Base-by-base conservation (phyloP, 2,888 invertebrate species). In the Sipunculus nudus region DNA sequence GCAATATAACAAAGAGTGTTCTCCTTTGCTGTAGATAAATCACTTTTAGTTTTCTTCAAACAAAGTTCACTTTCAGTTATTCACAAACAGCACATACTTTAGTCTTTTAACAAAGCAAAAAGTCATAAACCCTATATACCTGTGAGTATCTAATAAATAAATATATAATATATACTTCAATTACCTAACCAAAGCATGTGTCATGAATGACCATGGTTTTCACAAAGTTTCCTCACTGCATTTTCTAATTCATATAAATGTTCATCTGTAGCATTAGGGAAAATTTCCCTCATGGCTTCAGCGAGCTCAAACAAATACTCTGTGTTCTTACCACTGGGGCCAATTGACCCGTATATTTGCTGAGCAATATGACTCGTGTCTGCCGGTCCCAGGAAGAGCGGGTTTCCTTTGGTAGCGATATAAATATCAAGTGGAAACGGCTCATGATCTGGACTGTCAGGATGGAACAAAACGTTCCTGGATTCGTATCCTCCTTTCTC, bases 401-500 rank as follows among this genome's bases (percentile, higher is more conserved):
- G 89, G 86, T 96, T 96, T 61, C 90, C 88, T 68, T 89, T 87
- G 32, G 89, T 90, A 0, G 92, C 95, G 31, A 96, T 89, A 83
- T 96, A 96, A 55, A 94, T 87, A 1, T 88, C 89, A 28, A 94
- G 86, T 50, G 87, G 83, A 80, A 93, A 90, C 19, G 91, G 89
- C 10, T 53, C 21, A 21, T 48, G 26, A n/a, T 68, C 68, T 5
- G 43, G 46, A 32, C 68, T 61, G 28, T 25, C 13, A 0, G 94
- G 92, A 79, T 91, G 85, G 81, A 97, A 97, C 54, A 86, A 85
- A 0, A 92, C 88, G 4, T 84, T 85, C 78, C 87, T 88, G 71
- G 91, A 88, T 53, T 89, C 86, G 79, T 98, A 98, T 10, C 97
- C 97, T 83, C 93, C 94, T 80, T 94, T 94, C 84, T 98, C 97